A percentile compares a stretch with the other conserved stretches of the same genome.
Evolutionary conservation across 2,113 vertebrate species (phyloP).

Genomic region (Cavia porcellus): DNA sequence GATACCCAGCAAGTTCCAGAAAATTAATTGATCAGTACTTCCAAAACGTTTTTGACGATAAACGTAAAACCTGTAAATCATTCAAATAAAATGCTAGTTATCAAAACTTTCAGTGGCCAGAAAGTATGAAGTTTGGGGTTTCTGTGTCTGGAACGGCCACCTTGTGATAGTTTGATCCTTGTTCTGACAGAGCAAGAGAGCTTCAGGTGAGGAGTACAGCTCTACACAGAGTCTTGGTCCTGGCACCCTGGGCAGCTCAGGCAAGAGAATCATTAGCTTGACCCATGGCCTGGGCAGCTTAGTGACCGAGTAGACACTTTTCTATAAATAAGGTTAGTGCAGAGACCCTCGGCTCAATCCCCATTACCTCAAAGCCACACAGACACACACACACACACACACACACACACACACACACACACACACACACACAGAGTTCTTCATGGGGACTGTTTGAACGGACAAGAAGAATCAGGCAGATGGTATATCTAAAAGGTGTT

Average conservation of each 20-base stretch:
- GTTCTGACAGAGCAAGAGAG: not conserved
- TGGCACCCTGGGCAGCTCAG: not conserved
- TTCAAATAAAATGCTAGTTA: constrained; percentile 8
- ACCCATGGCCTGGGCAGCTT: not conserved
- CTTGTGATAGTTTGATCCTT: not conserved
- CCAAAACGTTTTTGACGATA: constrained; percentile 11
- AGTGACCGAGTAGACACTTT: not conserved
- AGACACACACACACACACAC: not conserved
- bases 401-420: not conserved
- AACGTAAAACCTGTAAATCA: not conserved
- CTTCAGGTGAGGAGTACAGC: not conserved
- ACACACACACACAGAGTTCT: not conserved
- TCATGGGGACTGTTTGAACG: not conserved
- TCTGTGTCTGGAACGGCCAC: not conserved
- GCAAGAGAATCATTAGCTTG: not conserved
- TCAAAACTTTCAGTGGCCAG: not conserved
- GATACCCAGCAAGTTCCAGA: not conserved
- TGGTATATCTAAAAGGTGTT: not conserved
- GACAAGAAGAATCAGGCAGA: not conserved
- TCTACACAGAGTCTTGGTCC: not conserved
- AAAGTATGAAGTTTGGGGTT: constrained; percentile 6
- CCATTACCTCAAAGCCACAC: not conserved
- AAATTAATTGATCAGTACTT: constrained; percentile 8
- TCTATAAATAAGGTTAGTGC: not conserved
- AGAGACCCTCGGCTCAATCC: not conserved